A percentile compares a stretch with the other conserved stretches of the same genome.
Evolutionary conservation across 2,888 invertebrate genomes (phyloP).

Genomic region (Thelaira solivaga): DNA sequence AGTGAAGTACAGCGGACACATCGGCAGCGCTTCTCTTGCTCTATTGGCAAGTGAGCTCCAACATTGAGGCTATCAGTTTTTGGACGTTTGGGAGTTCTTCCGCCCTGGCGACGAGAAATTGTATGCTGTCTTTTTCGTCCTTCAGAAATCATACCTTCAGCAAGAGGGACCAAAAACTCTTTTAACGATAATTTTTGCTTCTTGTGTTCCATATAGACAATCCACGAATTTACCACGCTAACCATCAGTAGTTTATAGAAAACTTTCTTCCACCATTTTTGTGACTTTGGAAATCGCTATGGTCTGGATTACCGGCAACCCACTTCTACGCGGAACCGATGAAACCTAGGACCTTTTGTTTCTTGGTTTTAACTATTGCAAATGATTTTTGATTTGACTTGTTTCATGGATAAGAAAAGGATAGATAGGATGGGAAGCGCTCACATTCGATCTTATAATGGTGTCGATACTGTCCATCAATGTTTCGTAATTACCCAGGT

Average conservation of each 20-base stretch:
- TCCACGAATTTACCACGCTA: not conserved
- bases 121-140: not conserved
- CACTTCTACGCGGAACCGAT: too few relatives aligned
- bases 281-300: too few relatives aligned
- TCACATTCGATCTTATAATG: not conserved
- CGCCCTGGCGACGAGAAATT: not conserved
- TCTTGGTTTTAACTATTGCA: too few relatives aligned
- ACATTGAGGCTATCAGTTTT: not conserved
- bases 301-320: too few relatives aligned
- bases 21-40: not conserved
- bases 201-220: not conserved
- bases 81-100: not conserved
- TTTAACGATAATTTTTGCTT: not conserved
- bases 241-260: not conserved
- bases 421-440: not conserved
- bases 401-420: not conserved
- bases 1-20: not conserved
- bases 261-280: not conserved
- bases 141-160: not conserved
- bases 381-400: not conserved
- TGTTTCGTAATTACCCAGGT: too few relatives aligned
- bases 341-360: too few relatives aligned
- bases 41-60: not conserved
- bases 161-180: not conserved
- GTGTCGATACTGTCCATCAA: not conserved